A percentile compares a stretch with the other conserved stretches of the same genome.
Evolutionary conservation across 2,797 vertebrate species (phyloP).

Genomic region (Lepidocolaptes lacrymiger): DNA sequence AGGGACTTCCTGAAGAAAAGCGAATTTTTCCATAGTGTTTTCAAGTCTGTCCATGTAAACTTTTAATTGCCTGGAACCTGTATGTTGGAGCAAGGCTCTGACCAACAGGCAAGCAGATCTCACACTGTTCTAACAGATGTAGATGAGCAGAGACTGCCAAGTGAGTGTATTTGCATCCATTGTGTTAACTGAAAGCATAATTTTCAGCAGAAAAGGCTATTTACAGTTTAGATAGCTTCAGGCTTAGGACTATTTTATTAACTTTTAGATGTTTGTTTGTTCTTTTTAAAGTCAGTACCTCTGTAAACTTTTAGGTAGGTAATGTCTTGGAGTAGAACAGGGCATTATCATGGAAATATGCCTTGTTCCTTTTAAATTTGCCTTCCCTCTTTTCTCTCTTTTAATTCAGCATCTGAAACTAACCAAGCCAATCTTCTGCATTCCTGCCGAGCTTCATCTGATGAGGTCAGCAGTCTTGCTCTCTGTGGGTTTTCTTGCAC

Average conservation of each 20-base stretch:
- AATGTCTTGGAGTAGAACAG: not conserved
- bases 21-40: constrained; percentile 20
- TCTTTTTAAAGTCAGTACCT: not conserved
- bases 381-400: not conserved
- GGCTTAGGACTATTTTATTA: not conserved
- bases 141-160: constrained; percentile 66
- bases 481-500: constrained; percentile 28
- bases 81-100: constrained; percentile 47
- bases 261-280: not conserved
- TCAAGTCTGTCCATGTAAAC: constrained; percentile 60
- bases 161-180: constrained; percentile 54
- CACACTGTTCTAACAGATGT: constrained; percentile 70
- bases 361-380: constrained; percentile 7
- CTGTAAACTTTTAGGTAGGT: not conserved
- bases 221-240: constrained; percentile 14
- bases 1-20: constrained; percentile 57
- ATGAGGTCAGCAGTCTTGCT: constrained; percentile 59
- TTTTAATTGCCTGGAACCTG: constrained; percentile 62
- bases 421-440: constrained; percentile 45
- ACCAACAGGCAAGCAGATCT: constrained; percentile 58
- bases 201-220: constrained; percentile 62
- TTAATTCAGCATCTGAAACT: constrained; percentile 46
- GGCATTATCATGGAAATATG: not conserved
- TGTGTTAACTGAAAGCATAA: constrained; percentile 54
- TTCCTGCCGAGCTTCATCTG: constrained; percentile 55